These are phyloP conservation scores for Hypotaenidia okinawae DNA, from an alignment of 2,797 vertebrate genomes.

Conservation along the genomic window DNA sequence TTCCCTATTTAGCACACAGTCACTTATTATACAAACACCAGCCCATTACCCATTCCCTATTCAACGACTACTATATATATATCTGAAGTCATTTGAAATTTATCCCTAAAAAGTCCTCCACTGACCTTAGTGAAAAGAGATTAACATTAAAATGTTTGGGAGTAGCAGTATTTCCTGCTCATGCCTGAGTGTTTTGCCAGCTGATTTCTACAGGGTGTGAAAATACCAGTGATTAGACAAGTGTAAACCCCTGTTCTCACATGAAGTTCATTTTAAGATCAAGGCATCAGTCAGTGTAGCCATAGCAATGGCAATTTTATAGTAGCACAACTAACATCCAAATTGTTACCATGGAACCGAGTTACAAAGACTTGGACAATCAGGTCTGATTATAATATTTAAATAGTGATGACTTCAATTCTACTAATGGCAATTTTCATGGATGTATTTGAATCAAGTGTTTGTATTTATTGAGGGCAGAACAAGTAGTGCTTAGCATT, in stretches of 20 bases:
- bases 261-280: neutral
- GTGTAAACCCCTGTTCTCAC: neutral
- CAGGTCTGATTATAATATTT: neutral
- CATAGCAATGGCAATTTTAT: constrained; percentile 11
- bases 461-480: neutral
- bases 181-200: neutral
- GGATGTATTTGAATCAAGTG: neutral
- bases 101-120: neutral
- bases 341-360: neutral
- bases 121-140: neutral
- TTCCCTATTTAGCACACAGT: neutral
- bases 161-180: neutral
- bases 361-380: constrained; percentile 5
- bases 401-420: constrained; percentile 4
- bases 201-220: neutral
- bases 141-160: neutral
- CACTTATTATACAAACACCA: neutral
- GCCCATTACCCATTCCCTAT: neutral
- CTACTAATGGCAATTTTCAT: neutral
- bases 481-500: neutral
- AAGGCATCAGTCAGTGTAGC: neutral
- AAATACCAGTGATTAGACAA: neutral
- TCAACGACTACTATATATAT: neutral
- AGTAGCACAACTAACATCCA: neutral
- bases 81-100: neutral